A percentile compares a stretch with the other conserved stretches of the same genome.
Evolutionary conservation across 2,888 invertebrate genomes (phyloP).

Genomic region (Eurytoma adleriae): DNA sequence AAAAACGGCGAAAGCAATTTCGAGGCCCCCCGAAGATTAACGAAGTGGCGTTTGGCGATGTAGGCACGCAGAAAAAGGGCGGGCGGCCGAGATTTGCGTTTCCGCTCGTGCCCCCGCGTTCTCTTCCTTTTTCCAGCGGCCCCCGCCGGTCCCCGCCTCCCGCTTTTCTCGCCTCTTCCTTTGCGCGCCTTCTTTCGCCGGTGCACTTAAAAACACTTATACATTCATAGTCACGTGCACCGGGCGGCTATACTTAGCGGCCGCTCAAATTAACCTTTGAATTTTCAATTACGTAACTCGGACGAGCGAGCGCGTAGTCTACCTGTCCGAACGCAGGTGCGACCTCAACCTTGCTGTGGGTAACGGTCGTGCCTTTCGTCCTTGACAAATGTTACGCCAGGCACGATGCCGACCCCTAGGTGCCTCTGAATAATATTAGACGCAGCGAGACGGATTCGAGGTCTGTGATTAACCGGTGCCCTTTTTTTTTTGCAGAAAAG

Average conservation of each 20-base stretch:
- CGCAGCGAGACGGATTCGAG: not conserved
- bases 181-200: conserved; percentile 14
- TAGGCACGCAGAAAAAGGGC: not conserved
- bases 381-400: not conserved
- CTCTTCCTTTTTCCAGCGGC: conserved; percentile 18
- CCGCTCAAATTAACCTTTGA: conserved; percentile 32
- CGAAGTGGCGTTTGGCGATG: not conserved
- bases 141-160: not conserved
- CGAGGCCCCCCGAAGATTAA: too few species aligned
- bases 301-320: not conserved
- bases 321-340: conserved; percentile 9
- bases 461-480: not conserved
- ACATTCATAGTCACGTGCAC: not conserved
- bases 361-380: not conserved
- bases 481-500: conserved; percentile 44
- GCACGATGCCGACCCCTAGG: not conserved
- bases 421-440: not conserved
- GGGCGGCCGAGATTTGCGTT: conserved; percentile 31
- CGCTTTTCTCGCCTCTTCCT: not conserved
- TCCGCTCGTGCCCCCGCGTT: conserved; percentile 11
- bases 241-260: conserved; percentile 15
- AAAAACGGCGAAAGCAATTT: too few species aligned
- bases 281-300: conserved; percentile 23
- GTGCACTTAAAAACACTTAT: not conserved
- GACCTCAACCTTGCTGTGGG: not conserved